Conservation (phyloP, 2,888 invertebrate genomes). For the Netelia virgata region DNA sequence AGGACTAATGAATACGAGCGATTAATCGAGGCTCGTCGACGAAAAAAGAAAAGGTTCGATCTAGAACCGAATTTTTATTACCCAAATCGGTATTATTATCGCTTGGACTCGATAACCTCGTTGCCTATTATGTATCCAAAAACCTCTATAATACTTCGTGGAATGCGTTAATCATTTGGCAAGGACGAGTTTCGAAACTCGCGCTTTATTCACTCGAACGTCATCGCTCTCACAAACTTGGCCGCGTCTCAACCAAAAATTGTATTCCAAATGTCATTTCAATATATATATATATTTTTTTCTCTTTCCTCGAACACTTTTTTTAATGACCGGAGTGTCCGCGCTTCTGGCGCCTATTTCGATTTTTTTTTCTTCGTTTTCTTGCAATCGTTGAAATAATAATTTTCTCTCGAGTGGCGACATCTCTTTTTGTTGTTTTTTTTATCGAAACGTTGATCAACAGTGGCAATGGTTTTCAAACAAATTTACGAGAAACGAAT, state of each 20-base stretch:
- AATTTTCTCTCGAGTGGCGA: slow-evolving; percentile 20
- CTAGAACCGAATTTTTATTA: slow-evolving; percentile 16
- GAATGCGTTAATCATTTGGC: slow-evolving; percentile 55
- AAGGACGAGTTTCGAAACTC: slow-evolving; percentile 48
- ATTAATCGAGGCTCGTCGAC: slow-evolving; percentile 15
- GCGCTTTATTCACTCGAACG: slow-evolving; percentile 11
- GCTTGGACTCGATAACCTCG: slow-evolving; percentile 43
- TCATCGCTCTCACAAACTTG: background rate
- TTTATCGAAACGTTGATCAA: slow-evolving; percentile 7
- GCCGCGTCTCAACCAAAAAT: slow-evolving; percentile 49
- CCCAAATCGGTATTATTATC: slow-evolving; percentile 16
- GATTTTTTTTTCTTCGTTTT: slow-evolving; percentile 13
- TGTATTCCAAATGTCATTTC: slow-evolving; percentile 60
- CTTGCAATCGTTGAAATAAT: background rate
- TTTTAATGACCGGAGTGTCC: slow-evolving; percentile 17
- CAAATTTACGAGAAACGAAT: background rate
- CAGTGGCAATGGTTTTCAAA: slow-evolving; percentile 16
- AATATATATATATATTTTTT: slow-evolving; percentile 35
- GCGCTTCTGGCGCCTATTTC: background rate
- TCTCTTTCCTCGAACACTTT: background rate
- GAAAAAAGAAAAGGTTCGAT: background rate
- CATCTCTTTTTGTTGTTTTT: slow-evolving; percentile 1
- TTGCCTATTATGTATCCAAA: slow-evolving; percentile 28
- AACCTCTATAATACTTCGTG: slow-evolving; percentile 23
- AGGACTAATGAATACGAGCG: slow-evolving; percentile 11